Base-by-base conservation (phyloP, 37 sponge, comb jelly and placozoan genomes). In the Sycon ciliatum region DNA sequence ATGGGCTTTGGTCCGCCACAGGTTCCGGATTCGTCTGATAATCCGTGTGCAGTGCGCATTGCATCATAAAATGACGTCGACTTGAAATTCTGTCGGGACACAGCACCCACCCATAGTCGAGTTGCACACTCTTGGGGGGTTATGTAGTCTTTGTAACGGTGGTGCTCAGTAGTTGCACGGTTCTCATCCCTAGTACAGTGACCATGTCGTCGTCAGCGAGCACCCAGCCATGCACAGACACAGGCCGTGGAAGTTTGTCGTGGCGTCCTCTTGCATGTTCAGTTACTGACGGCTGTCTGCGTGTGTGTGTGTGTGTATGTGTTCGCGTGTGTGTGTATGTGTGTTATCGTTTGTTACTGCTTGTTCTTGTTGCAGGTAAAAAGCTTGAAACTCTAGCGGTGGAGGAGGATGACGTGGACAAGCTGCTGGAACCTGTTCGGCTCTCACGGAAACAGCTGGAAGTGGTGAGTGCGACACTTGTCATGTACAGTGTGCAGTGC, bases 371-470 rank as follows among this genome's bases (percentile, higher is more conserved):
- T 78, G 0, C 61, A 83, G 88, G 78, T 7, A 70, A 32, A 1
- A 33, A 60, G 38, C 24, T 94, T 76, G 22, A 67, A 18, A 77
- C 86, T 69, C 80, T 78, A 61, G 42, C 36, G 36, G 39, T 88
- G 67, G 52, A 78, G 0, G 95, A 94, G 73, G 36, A 56, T 34
- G 77, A 78, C 24, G 84, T 65, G 1, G 73, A 83, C 26, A 86
- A 86, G 72, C 56, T 70, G 26, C 66, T 94, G n/a, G 81, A 83
- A 20, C n/a, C 65, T n/a, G 89, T 94, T 24, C 65, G 87, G 18
- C 63, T 89, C 5, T 63, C 87, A 20, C 80, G 73, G 72, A 85
- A 83, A 67, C 84, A 88, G 55, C 82, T 88, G 36, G 87, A 85
- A 34, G 35, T 88, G 69, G 88, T 87, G 39, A 56, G 81, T 38